phyloP scores from a whole-genome alignment of 2,113 vertebrate genomes.

The Sphyrna mokarran region DNA sequence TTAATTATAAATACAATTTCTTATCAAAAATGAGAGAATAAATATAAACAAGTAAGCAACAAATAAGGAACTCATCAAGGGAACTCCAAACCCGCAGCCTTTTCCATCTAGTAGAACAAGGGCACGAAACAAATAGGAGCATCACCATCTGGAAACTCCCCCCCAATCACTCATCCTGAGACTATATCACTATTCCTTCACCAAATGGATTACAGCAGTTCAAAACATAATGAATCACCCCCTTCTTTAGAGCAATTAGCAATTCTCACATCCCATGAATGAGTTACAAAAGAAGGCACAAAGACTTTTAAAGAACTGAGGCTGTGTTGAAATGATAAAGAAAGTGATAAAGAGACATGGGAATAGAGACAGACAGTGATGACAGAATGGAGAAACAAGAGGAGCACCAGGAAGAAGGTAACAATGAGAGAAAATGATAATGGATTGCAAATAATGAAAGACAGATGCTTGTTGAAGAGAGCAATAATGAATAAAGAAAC shows the following conservation, averaged over 20 bases:
- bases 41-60: not conserved
- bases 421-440: not conserved
- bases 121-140: no score
- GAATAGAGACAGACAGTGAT: not conserved
- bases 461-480: not conserved
- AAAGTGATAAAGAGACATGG: not conserved
- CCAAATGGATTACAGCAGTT: no score
- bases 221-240: no score
- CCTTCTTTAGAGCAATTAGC: no score
- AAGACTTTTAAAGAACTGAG: not conserved
- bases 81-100: no score
- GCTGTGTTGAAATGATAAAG: not conserved
- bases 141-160: no score
- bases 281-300: not conserved
- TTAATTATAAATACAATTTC: not conserved
- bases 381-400: not conserved
- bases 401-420: not conserved
- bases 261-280: no score
- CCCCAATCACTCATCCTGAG: no score
- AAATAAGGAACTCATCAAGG: no score
- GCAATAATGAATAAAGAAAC: not conserved
- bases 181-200: no score
- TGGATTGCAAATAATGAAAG: not conserved
- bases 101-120: no score
- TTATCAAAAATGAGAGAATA: not conserved